A percentile compares a stretch with the other conserved stretches of the same genome.
These are phyloP conservation scores for Ypsolopha sequella DNA, from an alignment of 2,888 invertebrate genomes.

Conservation along the genomic window DNA sequence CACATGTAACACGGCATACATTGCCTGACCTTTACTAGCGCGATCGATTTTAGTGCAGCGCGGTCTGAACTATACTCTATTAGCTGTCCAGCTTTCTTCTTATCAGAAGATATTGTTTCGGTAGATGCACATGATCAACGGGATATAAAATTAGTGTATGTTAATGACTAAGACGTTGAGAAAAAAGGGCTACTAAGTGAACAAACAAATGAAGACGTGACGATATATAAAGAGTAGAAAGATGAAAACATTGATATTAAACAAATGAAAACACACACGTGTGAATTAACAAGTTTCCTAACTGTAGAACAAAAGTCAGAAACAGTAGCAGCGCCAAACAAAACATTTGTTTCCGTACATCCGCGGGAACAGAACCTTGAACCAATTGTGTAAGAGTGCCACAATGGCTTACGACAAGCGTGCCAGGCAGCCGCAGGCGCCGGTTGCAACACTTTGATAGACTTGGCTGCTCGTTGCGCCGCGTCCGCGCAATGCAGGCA, in stretches of 20 bases:
- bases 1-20: conserved; percentile 33
- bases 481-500: conserved; percentile 27
- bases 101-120: neutral
- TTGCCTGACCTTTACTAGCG: conserved; percentile 48
- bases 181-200: no score
- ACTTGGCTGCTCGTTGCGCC: conserved; percentile 2
- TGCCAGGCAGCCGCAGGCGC: conserved; percentile 53
- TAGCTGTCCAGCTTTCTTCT: neutral
- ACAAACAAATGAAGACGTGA: no score
- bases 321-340: conserved; percentile 7
- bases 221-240: no score
- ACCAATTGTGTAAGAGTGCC: conserved; percentile 62
- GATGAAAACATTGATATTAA: no score
- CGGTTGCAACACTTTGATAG: conserved; percentile 41
- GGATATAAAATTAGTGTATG: no score
- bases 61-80: neutral
- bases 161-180: no score
- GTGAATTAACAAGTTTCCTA: no score
- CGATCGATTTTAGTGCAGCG: conserved; percentile 40
- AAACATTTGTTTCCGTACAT: conserved; percentile 46
- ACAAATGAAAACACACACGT: no score
- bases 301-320: neutral
- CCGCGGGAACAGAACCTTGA: conserved; percentile 63
- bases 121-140: neutral
- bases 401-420: conserved; percentile 64